A percentile compares a stretch with the other conserved stretches of the same genome.
Evolutionary conservation across 2,888 invertebrate species (phyloP).

Genomic region (Rhogogaster chlorosoma): DNA sequence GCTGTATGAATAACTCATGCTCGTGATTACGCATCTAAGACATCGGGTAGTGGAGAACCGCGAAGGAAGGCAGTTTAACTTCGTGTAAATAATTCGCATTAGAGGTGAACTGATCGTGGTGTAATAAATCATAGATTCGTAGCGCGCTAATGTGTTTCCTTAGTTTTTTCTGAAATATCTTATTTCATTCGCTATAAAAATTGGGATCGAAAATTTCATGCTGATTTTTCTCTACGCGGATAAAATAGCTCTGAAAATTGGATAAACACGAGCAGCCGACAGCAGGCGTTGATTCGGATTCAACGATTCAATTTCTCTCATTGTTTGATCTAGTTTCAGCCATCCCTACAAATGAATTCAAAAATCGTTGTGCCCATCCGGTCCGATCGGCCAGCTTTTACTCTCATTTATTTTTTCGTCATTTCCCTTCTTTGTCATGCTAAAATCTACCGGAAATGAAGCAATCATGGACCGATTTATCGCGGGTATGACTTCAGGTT

Average conservation of each 20-base stretch:
- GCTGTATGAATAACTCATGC: constrained; percentile 4
- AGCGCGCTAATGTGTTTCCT: not conserved
- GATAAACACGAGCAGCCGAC: not conserved
- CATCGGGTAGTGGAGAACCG: not conserved
- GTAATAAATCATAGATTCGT: not conserved
- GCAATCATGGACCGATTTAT: constrained; percentile 13
- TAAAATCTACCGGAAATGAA: constrained; percentile 30
- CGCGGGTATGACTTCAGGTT: not conserved
- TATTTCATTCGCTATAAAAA: not conserved
- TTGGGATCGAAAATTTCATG: not conserved
- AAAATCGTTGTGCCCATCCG: constrained; percentile 46
- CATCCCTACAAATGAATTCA: not conserved
- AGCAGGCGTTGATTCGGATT: not conserved
- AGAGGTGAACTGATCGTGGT: not conserved
- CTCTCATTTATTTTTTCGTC: not conserved
- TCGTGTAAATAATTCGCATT: not conserved
- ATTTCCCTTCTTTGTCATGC: constrained; percentile 16
- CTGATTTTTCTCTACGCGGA: not conserved
- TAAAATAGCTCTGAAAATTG: not conserved
- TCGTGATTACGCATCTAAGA: not conserved
- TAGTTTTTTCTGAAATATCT: not conserved
- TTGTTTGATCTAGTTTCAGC: constrained; percentile 16
- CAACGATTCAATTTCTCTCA: constrained; percentile 33
- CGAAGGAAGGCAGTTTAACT: not conserved
- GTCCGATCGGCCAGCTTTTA: not conserved